These are phyloP conservation scores for Pseudomugil gertrudae DNA, from an alignment of 2,797 vertebrate genomes.

Conservation along the genomic window DNA sequence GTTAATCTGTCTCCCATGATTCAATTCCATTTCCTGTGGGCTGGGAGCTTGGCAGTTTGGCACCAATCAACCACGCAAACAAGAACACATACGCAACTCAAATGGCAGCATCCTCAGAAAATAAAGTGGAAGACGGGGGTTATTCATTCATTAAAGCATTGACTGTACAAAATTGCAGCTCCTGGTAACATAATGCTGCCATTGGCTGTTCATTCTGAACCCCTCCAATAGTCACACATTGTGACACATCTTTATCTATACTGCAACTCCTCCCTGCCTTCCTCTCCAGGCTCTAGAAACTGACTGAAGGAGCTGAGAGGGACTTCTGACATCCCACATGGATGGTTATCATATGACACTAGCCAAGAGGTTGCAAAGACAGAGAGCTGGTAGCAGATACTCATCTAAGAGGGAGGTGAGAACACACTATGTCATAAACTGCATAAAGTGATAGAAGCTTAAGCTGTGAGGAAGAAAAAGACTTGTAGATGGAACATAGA, in stretches of 20 bases:
- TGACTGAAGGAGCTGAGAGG: constrained; percentile 13
- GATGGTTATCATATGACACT: constrained; percentile 28
- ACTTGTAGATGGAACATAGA: constrained; percentile 26
- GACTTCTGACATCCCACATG: constrained; percentile 17
- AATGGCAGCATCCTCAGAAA: constrained; percentile 28
- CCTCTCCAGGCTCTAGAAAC: constrained; percentile 19
- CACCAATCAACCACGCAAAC: constrained; percentile 64
- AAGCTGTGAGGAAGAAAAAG: constrained; percentile 31
- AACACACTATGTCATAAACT: constrained; percentile 14
- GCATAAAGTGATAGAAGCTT: constrained; percentile 5
- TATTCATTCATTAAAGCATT: constrained; percentile 48
- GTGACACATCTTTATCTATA: constrained; percentile 37
- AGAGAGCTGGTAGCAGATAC: constrained; percentile 11
- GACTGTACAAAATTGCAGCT: constrained; percentile 32
- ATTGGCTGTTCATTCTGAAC: constrained; percentile 48
- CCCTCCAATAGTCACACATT: constrained; percentile 37
- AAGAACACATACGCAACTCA: constrained; percentile 34
- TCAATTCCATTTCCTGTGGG: constrained; percentile 84
- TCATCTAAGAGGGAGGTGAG: constrained; percentile 17
- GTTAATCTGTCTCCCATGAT: constrained; percentile 96
- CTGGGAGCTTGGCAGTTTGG: constrained; percentile 81
- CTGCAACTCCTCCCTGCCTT: constrained; percentile 10
- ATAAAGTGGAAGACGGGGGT: constrained; percentile 42
- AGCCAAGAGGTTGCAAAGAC: constrained; percentile 10
- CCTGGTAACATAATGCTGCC: constrained; percentile 43